Base-by-base conservation (phyloP, 1,140 invertebrate species). In the Macrobrachium nipponense region DNA sequence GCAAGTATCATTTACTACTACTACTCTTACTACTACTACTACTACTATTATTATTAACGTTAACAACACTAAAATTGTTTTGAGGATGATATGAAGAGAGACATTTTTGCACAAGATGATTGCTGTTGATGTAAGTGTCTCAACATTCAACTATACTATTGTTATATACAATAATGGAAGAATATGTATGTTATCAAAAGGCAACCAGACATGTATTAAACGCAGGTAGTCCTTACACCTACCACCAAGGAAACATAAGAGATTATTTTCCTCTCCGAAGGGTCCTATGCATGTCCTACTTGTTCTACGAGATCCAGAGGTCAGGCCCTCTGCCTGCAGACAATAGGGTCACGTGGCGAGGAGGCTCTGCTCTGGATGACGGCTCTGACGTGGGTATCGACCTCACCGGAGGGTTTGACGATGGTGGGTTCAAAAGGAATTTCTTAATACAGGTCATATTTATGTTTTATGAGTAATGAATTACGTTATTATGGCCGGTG, bases 301-400 rank as follows among this genome's bases (percentile, higher is more conserved):
- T 94, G 82, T 95, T 94, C 90, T 95, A 94, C 90, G 93, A 94
- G 89, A 93, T 94, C 3, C 94, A 95, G 90, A 91, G 94, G 80
- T 94, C 93, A 11, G 94, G 94, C n/a, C 91, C 91, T 72, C 91
- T 95, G 10, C 93, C 93, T 0, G 89, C 90, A 5, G 90, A 92
- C 81, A 93, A 93, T 89, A 90, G 93, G 15, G 92, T 94, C 59
- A 88, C 91, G 5, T 94, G 93, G 93, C 91, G 94, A 84, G 91
- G 91, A 0, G 93, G 94, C 90, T 94, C 94, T 0, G 93, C 92
- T 7, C 89, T 94, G 10, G 84, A 91, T 18, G 94, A 94, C 90
- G 90, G 90, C 43, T 92, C 92, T 78, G 76, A 78, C 23, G 44
- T 36, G 4, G 76, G 36, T 12, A 17, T 14, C 4, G 76, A 78